Percentiles rank a stretch among this genome's conserved stretches.
These are phyloP conservation scores for Enhydra lutris DNA, from an alignment of 2,113 vertebrate genomes.

Conservation along the genomic window DNA sequence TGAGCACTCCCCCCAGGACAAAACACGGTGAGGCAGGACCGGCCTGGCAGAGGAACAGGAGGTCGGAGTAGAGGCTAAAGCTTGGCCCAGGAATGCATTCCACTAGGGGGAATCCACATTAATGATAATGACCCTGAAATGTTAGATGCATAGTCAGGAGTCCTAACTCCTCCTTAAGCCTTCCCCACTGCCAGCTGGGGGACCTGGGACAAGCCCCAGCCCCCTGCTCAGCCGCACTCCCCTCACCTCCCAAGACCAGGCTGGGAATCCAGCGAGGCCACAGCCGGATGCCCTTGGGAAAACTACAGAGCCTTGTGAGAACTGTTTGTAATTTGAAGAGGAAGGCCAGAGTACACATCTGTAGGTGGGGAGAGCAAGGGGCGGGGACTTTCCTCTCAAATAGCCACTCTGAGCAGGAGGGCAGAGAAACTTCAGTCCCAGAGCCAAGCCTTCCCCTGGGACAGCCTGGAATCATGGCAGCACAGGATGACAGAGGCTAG, in stretches of 20 bases:
- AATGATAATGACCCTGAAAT: neutral
- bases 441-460: neutral
- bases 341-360: neutral
- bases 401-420: neutral
- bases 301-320: neutral
- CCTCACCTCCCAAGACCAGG: neutral
- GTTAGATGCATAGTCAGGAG: neutral
- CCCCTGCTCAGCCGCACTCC: neutral
- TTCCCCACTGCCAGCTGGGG: neutral
- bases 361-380: fast-evolving
- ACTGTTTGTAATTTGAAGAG: neutral
- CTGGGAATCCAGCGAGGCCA: neutral
- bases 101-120: neutral
- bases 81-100: neutral
- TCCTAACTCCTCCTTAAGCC: neutral
- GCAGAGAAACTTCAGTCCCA: neutral
- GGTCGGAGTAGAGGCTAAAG: neutral
- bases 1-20: neutral
- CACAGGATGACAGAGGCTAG: neutral
- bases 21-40: neutral
- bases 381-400: neutral
- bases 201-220: no score
- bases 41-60: neutral
- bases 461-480: neutral
- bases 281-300: neutral